Evolutionary conservation across 1,140 invertebrate genomes (phyloP).

Genomic region (Drosophila mojavensis): DNA sequence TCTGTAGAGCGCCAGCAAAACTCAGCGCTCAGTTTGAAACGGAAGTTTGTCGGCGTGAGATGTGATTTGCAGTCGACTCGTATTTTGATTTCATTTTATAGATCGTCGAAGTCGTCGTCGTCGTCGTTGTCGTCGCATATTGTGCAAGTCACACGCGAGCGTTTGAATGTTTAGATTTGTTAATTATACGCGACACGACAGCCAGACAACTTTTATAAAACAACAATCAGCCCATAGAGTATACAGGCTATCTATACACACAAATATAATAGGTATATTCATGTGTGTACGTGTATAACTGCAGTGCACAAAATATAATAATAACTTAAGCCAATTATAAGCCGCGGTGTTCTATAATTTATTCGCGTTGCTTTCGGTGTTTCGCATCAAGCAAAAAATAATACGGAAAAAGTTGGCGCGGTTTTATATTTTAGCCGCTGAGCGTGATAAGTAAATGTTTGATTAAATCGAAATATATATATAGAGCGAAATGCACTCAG

Average conservation of each 20-base stretch:
- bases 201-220: slow-evolving; percentile 35
- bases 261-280: background rate
- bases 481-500: slow-evolving; percentile 18
- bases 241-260: background rate
- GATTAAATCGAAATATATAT: slow-evolving; percentile 17
- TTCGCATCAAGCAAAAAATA: slow-evolving; percentile 7
- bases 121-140: slow-evolving; percentile 18
- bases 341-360: slow-evolving; percentile 6
- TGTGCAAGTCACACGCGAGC: slow-evolving; percentile 59
- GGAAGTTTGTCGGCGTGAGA: slow-evolving; percentile 50
- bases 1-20: slow-evolving; percentile 2
- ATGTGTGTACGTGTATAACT: slow-evolving; percentile 3
- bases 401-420: slow-evolving; percentile 49
- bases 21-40: slow-evolving; percentile 46
- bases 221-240: slow-evolving; percentile 6
- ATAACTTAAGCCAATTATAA: background rate
- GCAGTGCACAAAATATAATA: slow-evolving; percentile 10
- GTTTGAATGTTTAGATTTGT: slow-evolving; percentile 35
- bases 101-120: slow-evolving; percentile 14
- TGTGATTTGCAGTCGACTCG: slow-evolving; percentile 24
- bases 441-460: slow-evolving; percentile 26
- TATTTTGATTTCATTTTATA: background rate
- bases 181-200: slow-evolving; percentile 56
- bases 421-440: slow-evolving; percentile 5
- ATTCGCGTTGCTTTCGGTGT: slow-evolving; percentile 29